These are phyloP conservation scores for Mus caroli DNA, from an alignment of 2,797 vertebrate genomes.

Conservation along the genomic window DNA sequence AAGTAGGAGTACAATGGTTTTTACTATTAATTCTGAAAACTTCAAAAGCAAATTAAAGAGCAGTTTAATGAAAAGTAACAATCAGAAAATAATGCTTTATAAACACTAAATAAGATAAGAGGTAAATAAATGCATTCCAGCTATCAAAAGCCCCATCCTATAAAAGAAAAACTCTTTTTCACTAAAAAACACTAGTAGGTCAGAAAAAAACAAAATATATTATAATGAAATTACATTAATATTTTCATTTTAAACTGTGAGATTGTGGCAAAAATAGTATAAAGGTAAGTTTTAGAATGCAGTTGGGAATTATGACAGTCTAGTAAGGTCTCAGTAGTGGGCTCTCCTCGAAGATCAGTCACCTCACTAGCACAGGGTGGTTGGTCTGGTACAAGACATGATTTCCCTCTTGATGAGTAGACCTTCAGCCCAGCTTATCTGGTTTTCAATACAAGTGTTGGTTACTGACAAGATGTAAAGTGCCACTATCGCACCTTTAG, in stretches of 20 bases:
- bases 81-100: neutral
- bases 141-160: neutral
- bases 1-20: neutral
- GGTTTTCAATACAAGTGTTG: neutral
- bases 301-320: neutral
- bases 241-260: neutral
- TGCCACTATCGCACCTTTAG: neutral
- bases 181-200: neutral
- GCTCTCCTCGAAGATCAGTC: neutral
- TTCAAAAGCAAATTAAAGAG: neutral
- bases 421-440: no score
- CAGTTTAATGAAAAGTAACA: neutral
- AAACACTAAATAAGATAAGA: conserved; percentile 17
- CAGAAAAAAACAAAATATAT: no score
- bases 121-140: neutral
- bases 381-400: neutral
- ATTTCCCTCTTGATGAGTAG: no score
- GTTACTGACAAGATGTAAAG: neutral
- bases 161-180: neutral
- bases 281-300: neutral
- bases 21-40: neutral
- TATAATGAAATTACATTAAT: neutral
- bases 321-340: neutral
- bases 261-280: neutral
- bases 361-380: neutral